Evolutionary conservation across 2,113 vertebrate genomes (phyloP), one percentile per base, ranked within the genome.

Genomic region (Eulacestoma nigropectus): DNA sequence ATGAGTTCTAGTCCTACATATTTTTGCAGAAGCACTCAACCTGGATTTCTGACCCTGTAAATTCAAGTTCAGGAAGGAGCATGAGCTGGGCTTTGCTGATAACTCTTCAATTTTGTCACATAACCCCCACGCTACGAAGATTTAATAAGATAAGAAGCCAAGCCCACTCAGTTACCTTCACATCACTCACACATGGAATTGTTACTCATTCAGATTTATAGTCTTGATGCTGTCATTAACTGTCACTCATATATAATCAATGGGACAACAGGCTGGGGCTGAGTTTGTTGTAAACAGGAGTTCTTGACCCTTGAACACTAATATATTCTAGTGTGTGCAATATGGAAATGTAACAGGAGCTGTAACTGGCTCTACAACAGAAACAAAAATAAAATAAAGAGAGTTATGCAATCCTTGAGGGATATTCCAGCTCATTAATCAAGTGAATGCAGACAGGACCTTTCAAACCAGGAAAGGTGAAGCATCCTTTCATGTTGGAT

Each of bases 331-430:
- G 84, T 42, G 49, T n/a, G 74, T 76, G 49, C 55, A 94, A 32
- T 80, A 83, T 84, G 83, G 87, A 90, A 91, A 64, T 55, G 87
- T 93, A 93, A 95, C 30, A 82, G 83, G 82, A 93, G 92, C 82
- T 1, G 11, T 35, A 90, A 84, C 69, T 76, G 85, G 76, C 79
- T 67, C 26, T 81, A 87, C 65, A 82, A 93, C 62, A 90, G 47
- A 91, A 94, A 90, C 91, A 97, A 88, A 94, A 96, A 83, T 84
- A 96, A 91, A 91, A 77, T 11, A 27, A 91, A 81, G 55, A 53
- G 53, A 91, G 69, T 95, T 96, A 96, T 68, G 74, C 76, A 96
- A 96, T 64, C 91, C 83, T 59, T 93, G 86, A 89, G 95, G 85
- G 87, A 62, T 96, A 91, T 82, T 85, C 95, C 93, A 94, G 80